These are phyloP conservation scores for Centropyge bicolor DNA, from an alignment of 2,797 vertebrate genomes.

Conservation along the genomic window DNA sequence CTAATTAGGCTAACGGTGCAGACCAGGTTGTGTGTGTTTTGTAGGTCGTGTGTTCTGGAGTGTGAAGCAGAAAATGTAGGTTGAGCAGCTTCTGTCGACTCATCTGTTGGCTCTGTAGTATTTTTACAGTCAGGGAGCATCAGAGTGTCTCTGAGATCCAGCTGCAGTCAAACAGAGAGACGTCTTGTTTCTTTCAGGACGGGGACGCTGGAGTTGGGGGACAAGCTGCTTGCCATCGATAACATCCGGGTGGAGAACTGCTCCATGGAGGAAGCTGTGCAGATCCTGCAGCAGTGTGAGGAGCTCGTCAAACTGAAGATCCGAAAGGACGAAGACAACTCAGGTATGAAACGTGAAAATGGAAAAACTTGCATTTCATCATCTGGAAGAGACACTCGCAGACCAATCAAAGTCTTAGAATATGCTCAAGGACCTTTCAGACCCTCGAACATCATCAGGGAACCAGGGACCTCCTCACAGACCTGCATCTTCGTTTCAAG, in stretches of 20 bases:
- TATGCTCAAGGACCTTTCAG: background rate
- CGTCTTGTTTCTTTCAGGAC: slow-evolving; percentile 83
- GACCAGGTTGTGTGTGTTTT: slow-evolving; percentile 33
- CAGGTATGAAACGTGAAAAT: slow-evolving; percentile 81
- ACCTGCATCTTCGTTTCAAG: too few relatives aligned
- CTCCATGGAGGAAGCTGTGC: slow-evolving; percentile 98
- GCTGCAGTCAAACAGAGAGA: too few relatives aligned
- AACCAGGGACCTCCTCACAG: background rate
- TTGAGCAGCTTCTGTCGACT: slow-evolving; percentile 9
- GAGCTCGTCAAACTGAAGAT: slow-evolving; percentile 98
- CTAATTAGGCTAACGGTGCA: slow-evolving; percentile 44
- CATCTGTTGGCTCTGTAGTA: slow-evolving; percentile 17
- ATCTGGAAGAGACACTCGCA: background rate
- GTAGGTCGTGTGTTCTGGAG: slow-evolving; percentile 54
- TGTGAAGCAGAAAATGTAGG: slow-evolving; percentile 50
- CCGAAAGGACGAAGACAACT: slow-evolving; percentile 98
- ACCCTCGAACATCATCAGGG: background rate
- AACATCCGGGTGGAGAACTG: slow-evolving; percentile 97
- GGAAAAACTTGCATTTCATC: background rate
- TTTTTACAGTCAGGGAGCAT: background rate
- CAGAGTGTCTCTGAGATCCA: fast-evolving
- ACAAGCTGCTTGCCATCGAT: slow-evolving; percentile 97
- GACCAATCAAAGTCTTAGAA: background rate
- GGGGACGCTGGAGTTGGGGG: slow-evolving; percentile 95
- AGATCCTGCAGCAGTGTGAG: slow-evolving; percentile 97